Evolutionary conservation across 2,888 invertebrate genomes (phyloP).

Genomic region (Melitaea athalia): DNA sequence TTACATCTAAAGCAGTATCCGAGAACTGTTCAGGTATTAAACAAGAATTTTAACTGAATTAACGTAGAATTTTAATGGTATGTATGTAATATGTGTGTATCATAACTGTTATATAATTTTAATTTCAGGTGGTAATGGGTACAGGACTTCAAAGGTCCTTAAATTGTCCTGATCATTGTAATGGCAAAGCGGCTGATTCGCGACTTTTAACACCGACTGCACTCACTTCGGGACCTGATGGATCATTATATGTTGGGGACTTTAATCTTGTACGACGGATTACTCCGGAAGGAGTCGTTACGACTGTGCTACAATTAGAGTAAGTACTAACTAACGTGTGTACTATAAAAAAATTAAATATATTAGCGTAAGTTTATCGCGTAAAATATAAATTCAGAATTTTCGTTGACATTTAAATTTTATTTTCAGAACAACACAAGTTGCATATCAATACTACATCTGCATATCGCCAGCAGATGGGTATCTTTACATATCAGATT

Average conservation of each 20-base stretch:
- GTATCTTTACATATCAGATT: slow-evolving; percentile 97
- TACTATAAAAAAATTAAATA: neutral
- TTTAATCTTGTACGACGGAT: slow-evolving; percentile 96
- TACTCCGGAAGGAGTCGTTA: slow-evolving; percentile 93
- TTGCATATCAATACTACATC: slow-evolving; percentile 98
- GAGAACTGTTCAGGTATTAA: slow-evolving; percentile 88
- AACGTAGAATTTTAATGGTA: neutral
- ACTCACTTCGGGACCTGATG: slow-evolving; percentile 96
- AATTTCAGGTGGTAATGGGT: slow-evolving; percentile 93
- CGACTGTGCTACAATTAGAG: slow-evolving; percentile 94
- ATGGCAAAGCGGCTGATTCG: slow-evolving; percentile 92
- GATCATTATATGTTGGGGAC: slow-evolving; percentile 98
- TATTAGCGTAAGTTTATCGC: neutral
- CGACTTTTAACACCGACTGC: slow-evolving; percentile 96
- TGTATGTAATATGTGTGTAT: neutral
- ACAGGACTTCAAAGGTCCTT: slow-evolving; percentile 93
- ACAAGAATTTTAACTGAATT: neutral
- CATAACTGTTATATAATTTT: neutral
- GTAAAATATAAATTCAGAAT: neutral
- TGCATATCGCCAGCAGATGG: slow-evolving; percentile 98
- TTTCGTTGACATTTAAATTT: neutral
- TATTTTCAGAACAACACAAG: slow-evolving; percentile 92
- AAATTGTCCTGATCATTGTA: slow-evolving; percentile 93
- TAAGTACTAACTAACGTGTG: too few species aligned
- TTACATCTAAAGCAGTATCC: slow-evolving; percentile 96